Conservation (phyloP, 2,113 vertebrate genomes). For the Chiloscyllium plagiosum region DNA sequence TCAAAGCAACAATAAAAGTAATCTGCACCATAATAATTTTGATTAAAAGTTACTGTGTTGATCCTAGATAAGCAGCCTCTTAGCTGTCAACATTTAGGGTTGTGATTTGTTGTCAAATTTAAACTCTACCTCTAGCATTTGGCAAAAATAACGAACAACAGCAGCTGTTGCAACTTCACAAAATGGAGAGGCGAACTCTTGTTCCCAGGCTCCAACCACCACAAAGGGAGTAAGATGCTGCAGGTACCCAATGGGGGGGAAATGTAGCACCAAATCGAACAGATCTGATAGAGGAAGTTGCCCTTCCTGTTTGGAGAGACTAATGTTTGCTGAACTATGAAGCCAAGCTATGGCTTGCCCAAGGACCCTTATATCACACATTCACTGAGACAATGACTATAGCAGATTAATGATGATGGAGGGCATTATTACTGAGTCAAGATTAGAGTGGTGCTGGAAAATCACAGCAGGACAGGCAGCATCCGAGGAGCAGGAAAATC, state of each 20-base stretch:
- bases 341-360: not conserved
- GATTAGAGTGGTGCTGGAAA: too few species aligned
- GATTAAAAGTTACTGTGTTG: slow-evolving; percentile 20
- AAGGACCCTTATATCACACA: not conserved
- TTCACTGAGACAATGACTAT: not conserved
- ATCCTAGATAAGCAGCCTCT: slow-evolving; percentile 1
- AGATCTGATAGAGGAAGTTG: not conserved
- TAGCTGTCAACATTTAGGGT: slow-evolving; percentile 32
- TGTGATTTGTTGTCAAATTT: slow-evolving; percentile 32
- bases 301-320: not conserved
- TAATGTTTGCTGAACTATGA: too few species aligned
- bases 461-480: too few species aligned
- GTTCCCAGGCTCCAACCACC: not conserved
- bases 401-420: too few species aligned
- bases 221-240: not conserved
- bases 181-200: not conserved
- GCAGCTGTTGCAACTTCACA: not conserved
- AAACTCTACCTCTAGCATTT: slow-evolving; percentile 12
- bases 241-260: not conserved
- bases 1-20: slow-evolving; percentile 4
- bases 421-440: too few species aligned
- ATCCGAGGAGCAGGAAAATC: too few species aligned
- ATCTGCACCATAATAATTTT: slow-evolving; percentile 12
- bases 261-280: not conserved
- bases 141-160: not conserved